phyloP scores from a whole-genome alignment of 2,888 invertebrate genomes.

The Athalia rosae region DNA sequence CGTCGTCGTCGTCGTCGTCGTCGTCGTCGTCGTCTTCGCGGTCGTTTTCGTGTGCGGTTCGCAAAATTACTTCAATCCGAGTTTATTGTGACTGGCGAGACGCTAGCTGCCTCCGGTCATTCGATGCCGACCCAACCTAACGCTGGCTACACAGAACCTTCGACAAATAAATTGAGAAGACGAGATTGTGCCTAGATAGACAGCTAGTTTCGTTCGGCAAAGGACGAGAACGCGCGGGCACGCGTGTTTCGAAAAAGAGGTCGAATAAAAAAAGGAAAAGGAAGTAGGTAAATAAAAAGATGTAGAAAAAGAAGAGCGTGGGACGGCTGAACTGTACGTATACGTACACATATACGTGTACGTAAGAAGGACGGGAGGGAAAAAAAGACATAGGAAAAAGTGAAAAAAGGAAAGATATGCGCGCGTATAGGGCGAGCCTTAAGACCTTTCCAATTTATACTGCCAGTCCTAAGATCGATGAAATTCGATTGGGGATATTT shows the following conservation, averaged over 20 bases:
- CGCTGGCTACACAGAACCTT: not conserved
- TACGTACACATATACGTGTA: no score
- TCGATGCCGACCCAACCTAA: constrained; percentile 2
- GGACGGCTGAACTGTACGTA: no score
- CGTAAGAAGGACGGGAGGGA: no score
- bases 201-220: constrained; percentile 33
- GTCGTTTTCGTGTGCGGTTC: constrained; percentile 26
- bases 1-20: not conserved
- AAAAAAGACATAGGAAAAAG: not conserved
- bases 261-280: constrained; percentile 31
- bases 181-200: constrained; percentile 41
- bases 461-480: no score
- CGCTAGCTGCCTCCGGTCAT: constrained; percentile 41
- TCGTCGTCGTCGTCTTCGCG: not conserved
- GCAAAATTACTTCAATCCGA: constrained; percentile 56
- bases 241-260: not conserved
- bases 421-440: no score
- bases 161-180: constrained; percentile 46
- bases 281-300: not conserved
- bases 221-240: not conserved
- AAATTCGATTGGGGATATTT: no score
- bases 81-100: constrained; percentile 55
- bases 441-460: no score
- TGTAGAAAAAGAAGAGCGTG: not conserved
- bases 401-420: not conserved